Base-by-base conservation (phyloP, 2,888 invertebrate species). In the Tetanocera ferruginea region DNA sequence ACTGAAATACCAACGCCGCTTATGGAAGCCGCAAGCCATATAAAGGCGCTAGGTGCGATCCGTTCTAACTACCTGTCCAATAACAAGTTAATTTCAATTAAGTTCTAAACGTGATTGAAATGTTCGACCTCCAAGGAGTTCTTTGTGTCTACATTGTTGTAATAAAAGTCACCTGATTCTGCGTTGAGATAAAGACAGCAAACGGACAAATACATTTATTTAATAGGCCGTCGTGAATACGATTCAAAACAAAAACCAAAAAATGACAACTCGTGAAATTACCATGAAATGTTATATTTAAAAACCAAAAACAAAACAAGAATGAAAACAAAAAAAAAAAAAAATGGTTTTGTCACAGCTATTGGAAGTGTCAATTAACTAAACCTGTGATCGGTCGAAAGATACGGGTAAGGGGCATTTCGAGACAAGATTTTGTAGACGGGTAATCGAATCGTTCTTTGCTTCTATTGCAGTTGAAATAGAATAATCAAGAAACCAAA, bases 121-220 rank as follows among this genome's bases (percentile, higher is more conserved):
- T 79, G 81, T 78, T 78, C 72, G 80, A 80, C 80, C 81, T 81
- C 81, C 80, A 64, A 76, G 81, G 81, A 79, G 79, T 78, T 80
- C 79, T 79, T 79, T 77, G 78, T 79, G 80, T 34, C 52, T 25
- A 51, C 62, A 62, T 25, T 64, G 73, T 66, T 73, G 81, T 81
- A 83, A 85, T 83, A 84, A 84, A 83, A 81, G 83, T 82, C 79
- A 86, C 83, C 87, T 88, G 88, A 87, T 88, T 85, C 87, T 86
- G 85, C 80, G 80, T 80, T 80, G 78, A 81, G 82, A 82, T 82
- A 82, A 82, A 79, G 17, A 37, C 81, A 78, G 79, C 79, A 74
- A 80, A 80, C 81, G 66, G n/a, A 25, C 64, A 51, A 52, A 64
- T 52, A 25, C 73, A 62, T 74, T 74, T n/a, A 28, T 64, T 62